Conservation (phyloP, 2,888 invertebrate species). For the Hipparchia semele region DNA sequence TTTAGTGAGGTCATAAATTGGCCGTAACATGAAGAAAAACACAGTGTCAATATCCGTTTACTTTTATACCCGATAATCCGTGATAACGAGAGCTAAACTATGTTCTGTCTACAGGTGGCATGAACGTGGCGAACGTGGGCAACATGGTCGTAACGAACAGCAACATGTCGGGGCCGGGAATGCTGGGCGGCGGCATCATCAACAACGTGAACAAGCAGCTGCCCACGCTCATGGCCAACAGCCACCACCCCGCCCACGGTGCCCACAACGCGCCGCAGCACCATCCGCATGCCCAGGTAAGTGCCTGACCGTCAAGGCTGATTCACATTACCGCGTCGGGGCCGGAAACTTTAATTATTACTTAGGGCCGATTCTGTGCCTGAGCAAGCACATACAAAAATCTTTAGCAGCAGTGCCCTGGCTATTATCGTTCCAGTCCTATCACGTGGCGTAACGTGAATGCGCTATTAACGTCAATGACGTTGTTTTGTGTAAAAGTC, state of each 20-base stretch:
- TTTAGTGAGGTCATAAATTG: no score
- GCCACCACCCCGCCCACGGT: constrained; percentile 79
- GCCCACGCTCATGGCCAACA: constrained; percentile 85
- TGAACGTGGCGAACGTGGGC: constrained; percentile 86
- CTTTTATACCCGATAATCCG: not conserved
- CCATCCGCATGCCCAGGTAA: constrained; percentile 78
- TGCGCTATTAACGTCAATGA: no score
- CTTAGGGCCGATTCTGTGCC: no score
- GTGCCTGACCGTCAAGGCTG: constrained; percentile 5
- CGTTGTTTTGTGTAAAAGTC: no score
- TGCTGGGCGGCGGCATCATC: constrained; percentile 89
- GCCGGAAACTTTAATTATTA: no score
- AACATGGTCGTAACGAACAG: constrained; percentile 92
- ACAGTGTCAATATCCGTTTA: no score
- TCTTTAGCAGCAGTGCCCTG: no score
- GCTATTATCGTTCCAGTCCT: no score
- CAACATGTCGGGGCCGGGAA: constrained; percentile 87
- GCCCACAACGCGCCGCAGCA: constrained; percentile 70
- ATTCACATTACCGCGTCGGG: no score
- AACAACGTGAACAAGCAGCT: constrained; percentile 91
- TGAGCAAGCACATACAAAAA: no score
- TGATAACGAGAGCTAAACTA: not conserved
- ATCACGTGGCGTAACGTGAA: no score
- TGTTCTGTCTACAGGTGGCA: constrained; percentile 70
- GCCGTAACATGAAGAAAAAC: no score